A percentile compares a stretch with the other conserved stretches of the same genome.
Conservation (phyloP, 2,797 vertebrate species). For the Neopelma chrysocephalum region DNA sequence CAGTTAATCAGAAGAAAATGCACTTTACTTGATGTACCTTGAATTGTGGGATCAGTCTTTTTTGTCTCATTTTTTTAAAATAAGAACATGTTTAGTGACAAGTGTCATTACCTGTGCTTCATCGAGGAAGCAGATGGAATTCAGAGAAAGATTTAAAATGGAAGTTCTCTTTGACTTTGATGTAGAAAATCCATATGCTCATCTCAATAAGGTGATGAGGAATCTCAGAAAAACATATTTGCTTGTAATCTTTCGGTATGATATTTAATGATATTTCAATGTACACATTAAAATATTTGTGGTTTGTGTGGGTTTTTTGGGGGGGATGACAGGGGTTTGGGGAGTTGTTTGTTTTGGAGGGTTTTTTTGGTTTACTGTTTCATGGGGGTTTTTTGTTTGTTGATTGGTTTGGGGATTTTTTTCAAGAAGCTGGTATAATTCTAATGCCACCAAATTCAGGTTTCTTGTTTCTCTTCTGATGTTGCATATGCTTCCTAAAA, state of each 20-base stretch:
- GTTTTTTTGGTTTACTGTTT: neutral
- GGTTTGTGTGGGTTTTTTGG: neutral
- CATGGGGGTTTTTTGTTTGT: no score
- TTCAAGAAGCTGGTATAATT: neutral
- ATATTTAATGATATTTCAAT: neutral
- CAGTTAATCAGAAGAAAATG: constrained; percentile 79
- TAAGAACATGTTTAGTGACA: neutral
- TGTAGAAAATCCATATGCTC: constrained; percentile 72
- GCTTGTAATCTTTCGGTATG: neutral
- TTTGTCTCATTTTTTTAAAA: neutral
- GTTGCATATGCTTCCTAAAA: neutral
- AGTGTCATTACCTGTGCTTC: neutral
- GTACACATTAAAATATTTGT: neutral
- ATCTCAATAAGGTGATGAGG: constrained; percentile 78
- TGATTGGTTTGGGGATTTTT: neutral
- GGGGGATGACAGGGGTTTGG: no score
- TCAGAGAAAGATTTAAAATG: constrained; percentile 80
- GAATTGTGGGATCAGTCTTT: neutral
- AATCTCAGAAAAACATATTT: neutral
- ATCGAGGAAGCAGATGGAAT: constrained; percentile 79
- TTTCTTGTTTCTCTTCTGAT: neutral
- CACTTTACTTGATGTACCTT: constrained; percentile 77
- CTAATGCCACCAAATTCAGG: neutral
- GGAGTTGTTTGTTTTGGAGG: neutral
- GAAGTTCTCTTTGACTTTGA: constrained; percentile 75